Conservation (phyloP, 2,113 vertebrate genomes). For the Cynocephalus volans region DNA sequence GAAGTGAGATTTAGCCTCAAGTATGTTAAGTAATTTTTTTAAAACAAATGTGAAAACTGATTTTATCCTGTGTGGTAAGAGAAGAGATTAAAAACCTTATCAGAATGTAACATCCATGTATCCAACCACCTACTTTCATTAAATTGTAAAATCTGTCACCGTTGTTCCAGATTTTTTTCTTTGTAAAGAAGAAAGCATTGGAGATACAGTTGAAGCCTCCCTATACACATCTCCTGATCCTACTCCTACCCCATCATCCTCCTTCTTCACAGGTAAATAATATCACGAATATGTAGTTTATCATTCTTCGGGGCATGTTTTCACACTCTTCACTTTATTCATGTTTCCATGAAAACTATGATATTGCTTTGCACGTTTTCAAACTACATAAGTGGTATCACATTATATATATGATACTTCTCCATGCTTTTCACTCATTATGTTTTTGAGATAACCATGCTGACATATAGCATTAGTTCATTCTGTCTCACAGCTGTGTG, state of each 20-base stretch:
- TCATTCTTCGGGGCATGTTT: not conserved
- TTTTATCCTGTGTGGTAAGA: not conserved
- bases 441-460: not conserved
- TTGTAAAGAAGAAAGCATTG: not conserved
- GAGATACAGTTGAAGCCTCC: not conserved
- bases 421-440: not conserved
- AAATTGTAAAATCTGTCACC: not conserved
- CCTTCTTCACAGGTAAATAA: constrained; percentile 8
- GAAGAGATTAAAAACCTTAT: not conserved
- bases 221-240: not conserved
- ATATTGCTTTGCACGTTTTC: not conserved
- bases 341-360: not conserved
- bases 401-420: not conserved
- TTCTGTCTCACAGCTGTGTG: not conserved
- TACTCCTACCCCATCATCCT: not conserved
- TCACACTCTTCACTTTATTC: not conserved
- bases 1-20: not conserved
- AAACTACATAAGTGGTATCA: not conserved
- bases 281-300: not conserved
- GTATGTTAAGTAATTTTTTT: not conserved
- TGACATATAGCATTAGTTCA: not conserved
- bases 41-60: constrained; percentile 23
- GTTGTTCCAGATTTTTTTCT: not conserved
- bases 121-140: not conserved
- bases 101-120: not conserved